Percentiles rank a stretch among this genome's conserved stretches.
Evolutionary conservation across 2,888 invertebrate genomes (phyloP).

Genomic region (Shargacucullia verbasci): DNA sequence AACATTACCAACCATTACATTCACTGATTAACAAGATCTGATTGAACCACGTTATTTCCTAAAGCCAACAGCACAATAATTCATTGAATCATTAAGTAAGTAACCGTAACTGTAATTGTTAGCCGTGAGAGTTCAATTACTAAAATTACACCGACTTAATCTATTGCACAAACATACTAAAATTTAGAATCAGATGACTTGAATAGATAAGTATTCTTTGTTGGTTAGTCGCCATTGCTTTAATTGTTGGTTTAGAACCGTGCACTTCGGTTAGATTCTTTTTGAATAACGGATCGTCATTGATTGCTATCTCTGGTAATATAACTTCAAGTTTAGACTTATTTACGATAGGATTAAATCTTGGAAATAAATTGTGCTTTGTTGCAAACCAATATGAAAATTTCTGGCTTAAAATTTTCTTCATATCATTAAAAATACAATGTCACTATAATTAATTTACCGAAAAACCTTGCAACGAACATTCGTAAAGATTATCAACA

Average conservation of each 20-base stretch:
- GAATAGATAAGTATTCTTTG: slow-evolving; percentile 70
- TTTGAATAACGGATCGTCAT: slow-evolving; percentile 54
- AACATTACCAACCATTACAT: slow-evolving; percentile 38
- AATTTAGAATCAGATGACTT: slow-evolving; percentile 64
- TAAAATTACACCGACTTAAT: slow-evolving; percentile 69
- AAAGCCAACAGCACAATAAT: slow-evolving; percentile 61
- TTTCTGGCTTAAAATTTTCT: not conserved
- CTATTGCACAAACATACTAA: slow-evolving; percentile 72
- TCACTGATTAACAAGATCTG: slow-evolving; percentile 48
- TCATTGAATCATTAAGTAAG: slow-evolving; percentile 73
- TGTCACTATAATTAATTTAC: not conserved
- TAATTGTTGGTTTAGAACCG: slow-evolving; percentile 65
- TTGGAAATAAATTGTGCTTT: slow-evolving; percentile 46
- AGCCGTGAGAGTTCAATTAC: slow-evolving; percentile 73
- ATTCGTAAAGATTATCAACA: slow-evolving; percentile 17
- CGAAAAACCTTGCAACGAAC: slow-evolving; percentile 5
- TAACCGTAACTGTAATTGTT: slow-evolving; percentile 72
- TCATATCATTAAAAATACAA: slow-evolving; percentile 24
- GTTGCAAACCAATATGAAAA: slow-evolving; percentile 48
- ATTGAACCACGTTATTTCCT: slow-evolving; percentile 55
- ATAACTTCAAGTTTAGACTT: slow-evolving; percentile 47
- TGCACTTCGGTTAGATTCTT: slow-evolving; percentile 49
- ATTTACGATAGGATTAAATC: slow-evolving; percentile 48
- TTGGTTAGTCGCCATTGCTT: slow-evolving; percentile 65
- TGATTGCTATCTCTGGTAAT: slow-evolving; percentile 55